Conservation (phyloP, 2,797 vertebrate genomes). For the Borostomias antarcticus region DNA sequence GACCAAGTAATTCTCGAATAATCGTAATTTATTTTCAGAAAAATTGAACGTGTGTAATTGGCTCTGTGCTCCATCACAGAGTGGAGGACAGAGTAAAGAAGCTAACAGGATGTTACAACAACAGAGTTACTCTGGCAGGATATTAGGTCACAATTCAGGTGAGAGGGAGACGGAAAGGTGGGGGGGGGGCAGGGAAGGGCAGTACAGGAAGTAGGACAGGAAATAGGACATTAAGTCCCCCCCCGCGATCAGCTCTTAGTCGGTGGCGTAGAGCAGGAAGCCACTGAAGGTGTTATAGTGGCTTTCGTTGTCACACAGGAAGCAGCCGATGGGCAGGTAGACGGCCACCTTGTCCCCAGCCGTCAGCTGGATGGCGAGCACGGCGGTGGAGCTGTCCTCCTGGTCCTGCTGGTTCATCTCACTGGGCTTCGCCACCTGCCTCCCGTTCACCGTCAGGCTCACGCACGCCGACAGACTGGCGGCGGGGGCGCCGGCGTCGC, state of each 20-base stretch:
- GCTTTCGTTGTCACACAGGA: conserved; percentile 61
- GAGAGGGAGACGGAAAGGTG: too few relatives aligned
- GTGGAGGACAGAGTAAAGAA: neutral
- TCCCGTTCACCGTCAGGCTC: conserved; percentile 55
- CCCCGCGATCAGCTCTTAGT: conserved; percentile 29
- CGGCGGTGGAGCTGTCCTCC: conserved; percentile 65
- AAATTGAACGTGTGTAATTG: neutral
- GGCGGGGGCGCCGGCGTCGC: conserved; percentile 52
- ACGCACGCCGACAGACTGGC: conserved; percentile 44
- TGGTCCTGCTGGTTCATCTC: conserved; percentile 58
- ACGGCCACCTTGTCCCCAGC: conserved; percentile 60
- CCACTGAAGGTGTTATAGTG: conserved; percentile 75
- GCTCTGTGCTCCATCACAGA: neutral
- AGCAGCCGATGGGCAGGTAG: conserved; percentile 44
- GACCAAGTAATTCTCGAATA: neutral
- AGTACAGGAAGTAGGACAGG: neutral
- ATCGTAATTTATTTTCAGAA: conserved; percentile 1
- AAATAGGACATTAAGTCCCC: neutral
- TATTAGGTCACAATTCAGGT: too few relatives aligned
- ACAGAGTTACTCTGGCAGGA: too few relatives aligned
- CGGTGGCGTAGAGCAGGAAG: conserved; percentile 71
- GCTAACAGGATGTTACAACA: too few relatives aligned
- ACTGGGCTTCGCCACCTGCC: neutral
- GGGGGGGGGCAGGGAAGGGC: neutral
- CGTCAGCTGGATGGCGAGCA: conserved; percentile 49